These are phyloP conservation scores for Seladonia tumulorum DNA, from an alignment of 2,888 invertebrate genomes.

Conservation along the genomic window DNA sequence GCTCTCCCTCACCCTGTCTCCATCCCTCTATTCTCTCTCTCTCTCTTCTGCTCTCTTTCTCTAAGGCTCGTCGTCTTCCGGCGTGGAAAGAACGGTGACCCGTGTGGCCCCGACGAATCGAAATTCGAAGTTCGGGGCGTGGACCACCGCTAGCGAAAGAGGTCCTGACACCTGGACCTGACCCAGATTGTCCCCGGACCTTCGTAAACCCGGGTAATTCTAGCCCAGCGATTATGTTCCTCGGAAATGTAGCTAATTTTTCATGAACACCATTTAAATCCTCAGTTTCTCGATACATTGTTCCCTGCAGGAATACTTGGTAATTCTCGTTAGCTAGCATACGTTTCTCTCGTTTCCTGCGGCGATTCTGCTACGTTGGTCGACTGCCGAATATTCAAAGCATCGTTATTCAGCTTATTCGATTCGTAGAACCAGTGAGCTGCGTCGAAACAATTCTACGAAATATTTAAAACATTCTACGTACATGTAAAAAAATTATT, in stretches of 20 bases:
- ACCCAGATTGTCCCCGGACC: neutral
- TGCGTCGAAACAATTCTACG: neutral
- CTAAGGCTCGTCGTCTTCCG: constrained; percentile 44
- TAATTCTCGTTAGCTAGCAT: too few relatives aligned
- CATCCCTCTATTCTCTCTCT: neutral
- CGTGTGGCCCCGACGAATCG: constrained; percentile 63
- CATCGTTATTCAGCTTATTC: neutral
- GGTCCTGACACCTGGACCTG: neutral
- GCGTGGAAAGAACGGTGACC: constrained; percentile 69
- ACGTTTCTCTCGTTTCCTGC: too few relatives aligned
- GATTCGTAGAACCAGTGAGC: neutral
- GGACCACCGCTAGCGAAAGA: neutral
- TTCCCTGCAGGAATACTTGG: too few relatives aligned
- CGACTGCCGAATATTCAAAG: too few relatives aligned
- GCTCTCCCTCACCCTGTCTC: constrained; percentile 30
- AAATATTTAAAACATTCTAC: too few relatives aligned
- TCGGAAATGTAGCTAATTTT: neutral
- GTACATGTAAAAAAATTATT: too few relatives aligned
- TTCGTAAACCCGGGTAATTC: neutral
- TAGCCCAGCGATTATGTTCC: neutral
- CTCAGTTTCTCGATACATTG: neutral
- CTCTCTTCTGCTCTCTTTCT: neutral
- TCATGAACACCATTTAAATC: neutral
- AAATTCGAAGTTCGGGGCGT: constrained; percentile 51
- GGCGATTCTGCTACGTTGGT: too few relatives aligned